Evolutionary conservation across 2,113 vertebrate species (phyloP), one percentile per base, ranked within the genome.

Genomic region (Phalacrocorax aristotelis): DNA sequence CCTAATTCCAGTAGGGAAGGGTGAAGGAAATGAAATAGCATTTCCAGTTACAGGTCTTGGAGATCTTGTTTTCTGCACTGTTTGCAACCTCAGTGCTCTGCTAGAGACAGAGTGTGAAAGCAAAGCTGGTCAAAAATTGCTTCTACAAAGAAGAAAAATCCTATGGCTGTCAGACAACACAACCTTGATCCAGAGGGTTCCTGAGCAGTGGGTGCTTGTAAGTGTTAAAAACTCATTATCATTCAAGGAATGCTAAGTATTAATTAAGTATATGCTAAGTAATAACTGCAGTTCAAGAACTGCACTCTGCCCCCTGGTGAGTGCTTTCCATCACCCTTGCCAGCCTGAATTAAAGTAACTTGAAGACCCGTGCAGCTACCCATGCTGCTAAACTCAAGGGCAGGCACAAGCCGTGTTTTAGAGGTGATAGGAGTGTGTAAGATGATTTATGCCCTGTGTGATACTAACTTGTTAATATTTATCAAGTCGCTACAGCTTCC

Each of bases 381-480:
- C 3, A 0, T 27, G 66, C 32, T 3, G 1, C 30, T 71, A 27
- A 64, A 81, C 40, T n/a, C 83, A 89, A 95, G 46, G 83, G n/a
- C 42, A 83, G 64, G 15, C 46, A 66, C 20, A 48, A 64, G 29
- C 34, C 61, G n/a, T 17, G n/a, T 75, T 93, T 83, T 23, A 84
- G 72, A 87, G 61, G 62, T 69, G 72, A 83, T 2, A 60, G 32
- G 77, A 62, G 21, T 4, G 7, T 38, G 32, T 30, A 66, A 44
- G 49, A 46, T 91, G 49, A 91, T 79, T 95, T 95, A 70, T 36
- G 12, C 32, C 32, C 75, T 15, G 7, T 27, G 32, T 77, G 52
- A 70, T 38, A 64, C 32, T 42, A 51, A 65, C 34, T 76, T 92
- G 54, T 94, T 95, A 85, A 93, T 93, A 90, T 90, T 95, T 91